These are phyloP conservation scores for Montipora capitata DNA, from an alignment of 92 coral and sea anemone genomes.

Conservation along the genomic window DNA sequence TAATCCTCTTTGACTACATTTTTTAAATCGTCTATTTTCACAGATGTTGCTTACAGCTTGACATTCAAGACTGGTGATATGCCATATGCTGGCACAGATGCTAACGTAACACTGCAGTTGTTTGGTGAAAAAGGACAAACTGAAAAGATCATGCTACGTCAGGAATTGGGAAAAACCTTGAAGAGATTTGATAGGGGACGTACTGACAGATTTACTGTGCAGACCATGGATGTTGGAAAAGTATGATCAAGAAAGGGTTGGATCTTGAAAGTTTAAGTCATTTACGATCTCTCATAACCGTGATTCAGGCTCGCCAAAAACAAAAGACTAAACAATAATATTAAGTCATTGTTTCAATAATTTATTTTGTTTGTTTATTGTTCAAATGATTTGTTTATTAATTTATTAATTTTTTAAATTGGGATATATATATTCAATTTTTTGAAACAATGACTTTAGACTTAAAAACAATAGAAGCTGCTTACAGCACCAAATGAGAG, in stretches of 20 bases:
- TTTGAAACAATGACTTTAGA: too few relatives aligned
- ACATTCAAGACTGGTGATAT: constrained; percentile 95
- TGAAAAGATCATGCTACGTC: constrained; percentile 95
- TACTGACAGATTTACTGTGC: constrained; percentile 94
- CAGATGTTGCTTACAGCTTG: constrained; percentile 90
- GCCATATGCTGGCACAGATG: constrained; percentile 97
- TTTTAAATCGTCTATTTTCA: neutral
- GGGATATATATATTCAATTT: too few relatives aligned
- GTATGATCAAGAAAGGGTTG: constrained; percentile 39
- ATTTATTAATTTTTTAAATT: too few relatives aligned
- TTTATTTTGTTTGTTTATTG: too few relatives aligned
- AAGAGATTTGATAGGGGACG: constrained; percentile 95
- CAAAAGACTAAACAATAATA: too few relatives aligned
- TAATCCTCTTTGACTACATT: neutral
- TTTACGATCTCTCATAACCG: neutral
- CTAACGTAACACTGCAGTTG: constrained; percentile 94
- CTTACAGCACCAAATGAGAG: too few relatives aligned
- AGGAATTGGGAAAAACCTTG: constrained; percentile 85
- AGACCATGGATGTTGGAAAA: constrained; percentile 97
- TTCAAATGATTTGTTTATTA: too few relatives aligned
- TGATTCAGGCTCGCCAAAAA: neutral
- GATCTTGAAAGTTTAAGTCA: neutral
- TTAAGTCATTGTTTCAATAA: too few relatives aligned
- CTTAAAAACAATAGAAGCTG: too few relatives aligned
- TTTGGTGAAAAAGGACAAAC: constrained; percentile 95